These are phyloP conservation scores for Sipha flava DNA, from an alignment of 1,140 invertebrate genomes.

Conservation along the genomic window DNA sequence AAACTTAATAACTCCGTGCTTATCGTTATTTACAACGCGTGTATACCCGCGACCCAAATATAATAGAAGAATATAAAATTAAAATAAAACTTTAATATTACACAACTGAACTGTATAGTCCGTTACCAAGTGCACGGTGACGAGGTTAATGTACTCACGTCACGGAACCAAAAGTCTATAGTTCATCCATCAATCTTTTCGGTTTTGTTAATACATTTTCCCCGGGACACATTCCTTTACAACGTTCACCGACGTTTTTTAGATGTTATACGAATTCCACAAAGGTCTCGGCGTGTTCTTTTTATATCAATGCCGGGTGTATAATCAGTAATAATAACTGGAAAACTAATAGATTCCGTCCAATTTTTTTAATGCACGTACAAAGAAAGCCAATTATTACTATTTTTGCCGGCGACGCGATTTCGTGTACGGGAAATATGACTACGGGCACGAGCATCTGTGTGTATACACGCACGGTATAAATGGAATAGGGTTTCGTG, in stretches of 20 bases:
- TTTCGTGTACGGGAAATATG: no score
- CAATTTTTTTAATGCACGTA: background rate
- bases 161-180: conserved; percentile 20
- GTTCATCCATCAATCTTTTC: conserved; percentile 28
- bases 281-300: background rate
- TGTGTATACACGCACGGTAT: background rate
- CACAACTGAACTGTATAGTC: background rate
- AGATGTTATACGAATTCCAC: background rate
- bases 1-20: background rate
- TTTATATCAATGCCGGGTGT: background rate
- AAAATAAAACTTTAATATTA: background rate
- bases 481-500: background rate
- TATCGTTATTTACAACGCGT: no score
- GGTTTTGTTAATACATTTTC: background rate
- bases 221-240: background rate
- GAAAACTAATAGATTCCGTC: no score
- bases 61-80: background rate
- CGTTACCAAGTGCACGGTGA: conserved; percentile 7
- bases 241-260: background rate
- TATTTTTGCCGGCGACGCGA: no score
- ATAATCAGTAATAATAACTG: background rate
- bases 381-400: background rate
- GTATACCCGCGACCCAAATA: background rate
- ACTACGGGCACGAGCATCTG: no score
- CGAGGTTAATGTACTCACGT: conserved; percentile 25